phyloP scores from a whole-genome alignment of 30 jellyfish, hydroid and myxozoan genomes.

The Aurelia aurita region DNA sequence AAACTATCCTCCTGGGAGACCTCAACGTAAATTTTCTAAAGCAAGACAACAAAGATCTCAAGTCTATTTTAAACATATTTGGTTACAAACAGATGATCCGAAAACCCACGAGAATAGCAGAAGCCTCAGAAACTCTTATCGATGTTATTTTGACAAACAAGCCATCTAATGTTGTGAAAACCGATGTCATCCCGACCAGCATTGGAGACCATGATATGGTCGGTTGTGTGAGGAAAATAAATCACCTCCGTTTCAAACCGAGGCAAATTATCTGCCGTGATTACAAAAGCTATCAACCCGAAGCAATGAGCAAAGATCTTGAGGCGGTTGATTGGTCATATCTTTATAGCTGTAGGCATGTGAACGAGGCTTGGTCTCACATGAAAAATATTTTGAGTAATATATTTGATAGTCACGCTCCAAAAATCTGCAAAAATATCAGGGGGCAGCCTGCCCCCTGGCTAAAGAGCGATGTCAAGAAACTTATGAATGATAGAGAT shows the following conservation, averaged over 20 bases:
- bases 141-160: conserved; percentile 64
- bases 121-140: conserved; percentile 60
- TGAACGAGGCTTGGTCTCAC: too few species aligned
- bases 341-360: conserved; percentile 30
- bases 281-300: conserved; percentile 38
- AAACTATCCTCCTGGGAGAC: conserved; percentile 53
- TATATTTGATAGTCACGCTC: too few species aligned
- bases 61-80: conserved; percentile 35
- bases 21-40: conserved; percentile 38
- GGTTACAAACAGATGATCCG: conserved; percentile 64
- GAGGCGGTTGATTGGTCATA: conserved; percentile 47
- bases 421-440: too few species aligned
- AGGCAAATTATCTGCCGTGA: conserved; percentile 71
- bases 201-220: conserved; percentile 84
- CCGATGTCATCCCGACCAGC: conserved; percentile 66
- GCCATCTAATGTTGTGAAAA: conserved; percentile 57
- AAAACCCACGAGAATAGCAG: conserved; percentile 65
- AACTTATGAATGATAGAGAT: conserved; percentile 6
- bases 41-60: conserved; percentile 26
- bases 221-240: conserved; percentile 71
- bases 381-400: too few species aligned
- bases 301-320: conserved; percentile 38
- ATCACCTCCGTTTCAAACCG: conserved; percentile 57
- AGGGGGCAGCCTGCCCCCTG: too few species aligned
- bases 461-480: conserved; percentile 29